phyloP scores from a whole-genome alignment of 2,888 invertebrate species.

The Lordiphosa fenestrarum region DNA sequence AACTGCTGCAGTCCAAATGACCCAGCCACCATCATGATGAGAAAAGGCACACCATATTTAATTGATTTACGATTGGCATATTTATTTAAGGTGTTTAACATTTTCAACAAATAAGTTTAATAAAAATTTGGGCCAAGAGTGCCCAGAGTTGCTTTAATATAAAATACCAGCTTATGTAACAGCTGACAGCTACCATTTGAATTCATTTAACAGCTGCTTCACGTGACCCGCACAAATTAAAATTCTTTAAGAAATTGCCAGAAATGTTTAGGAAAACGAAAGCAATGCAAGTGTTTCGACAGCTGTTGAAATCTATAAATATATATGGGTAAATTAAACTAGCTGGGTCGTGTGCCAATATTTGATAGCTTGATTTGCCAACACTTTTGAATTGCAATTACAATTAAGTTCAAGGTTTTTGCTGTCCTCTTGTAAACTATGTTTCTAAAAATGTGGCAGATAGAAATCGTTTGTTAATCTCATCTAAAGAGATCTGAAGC shows the following conservation, averaged over 20 bases:
- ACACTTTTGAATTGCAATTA: conserved; percentile 53
- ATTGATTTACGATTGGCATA: conserved; percentile 77
- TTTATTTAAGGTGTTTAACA: conserved; percentile 68
- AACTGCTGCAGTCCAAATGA: conserved; percentile 89
- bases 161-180: too few relatives aligned
- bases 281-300: too few relatives aligned
- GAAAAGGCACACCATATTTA: conserved; percentile 87
- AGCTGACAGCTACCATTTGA: too few relatives aligned
- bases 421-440: conserved; percentile 6
- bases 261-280: not conserved
- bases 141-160: too few relatives aligned
- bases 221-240: not conserved
- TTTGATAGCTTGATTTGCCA: conserved; percentile 17
- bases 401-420: conserved; percentile 56
- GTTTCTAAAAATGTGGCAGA: too few relatives aligned
- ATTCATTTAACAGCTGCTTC: too few relatives aligned
- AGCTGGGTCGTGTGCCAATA: conserved; percentile 44
- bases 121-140: not conserved
- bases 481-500: too few relatives aligned
- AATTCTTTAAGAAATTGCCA: not conserved
- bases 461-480: too few relatives aligned
- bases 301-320: conserved; percentile 15
- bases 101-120: conserved; percentile 34
- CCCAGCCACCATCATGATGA: conserved; percentile 87
- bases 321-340: conserved; percentile 21